A percentile compares a stretch with the other conserved stretches of the same genome.
phyloP scores from a whole-genome alignment of 1,140 invertebrate genomes.

The Stegodyphus dumicola region DNA sequence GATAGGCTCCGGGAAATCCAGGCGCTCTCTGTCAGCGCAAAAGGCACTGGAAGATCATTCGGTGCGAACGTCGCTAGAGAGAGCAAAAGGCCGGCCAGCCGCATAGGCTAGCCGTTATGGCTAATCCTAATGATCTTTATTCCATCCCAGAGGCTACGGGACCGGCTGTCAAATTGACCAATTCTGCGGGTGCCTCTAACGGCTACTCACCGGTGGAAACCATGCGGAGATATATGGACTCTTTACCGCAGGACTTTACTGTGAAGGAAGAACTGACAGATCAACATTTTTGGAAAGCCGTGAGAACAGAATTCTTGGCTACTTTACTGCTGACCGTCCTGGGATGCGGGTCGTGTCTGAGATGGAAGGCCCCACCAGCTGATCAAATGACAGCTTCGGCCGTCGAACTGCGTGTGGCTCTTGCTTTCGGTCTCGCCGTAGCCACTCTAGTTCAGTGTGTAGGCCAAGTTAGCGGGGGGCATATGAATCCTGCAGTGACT shows the following conservation, averaged over 20 bases:
- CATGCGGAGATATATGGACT: slow-evolving; percentile 63
- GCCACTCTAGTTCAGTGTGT: slow-evolving; percentile 67
- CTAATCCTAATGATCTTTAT: not conserved
- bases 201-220: slow-evolving; percentile 46
- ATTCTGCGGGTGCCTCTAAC: not conserved
- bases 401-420: slow-evolving; percentile 50
- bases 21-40: too few species aligned
- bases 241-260: slow-evolving; percentile 62
- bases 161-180: not conserved
- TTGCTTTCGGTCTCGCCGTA: slow-evolving; percentile 68
- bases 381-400: not conserved
- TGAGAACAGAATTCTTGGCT: slow-evolving; percentile 63
- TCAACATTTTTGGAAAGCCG: slow-evolving; percentile 64
- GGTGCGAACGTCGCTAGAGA: too few species aligned
- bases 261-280: slow-evolving; percentile 61
- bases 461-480: slow-evolving; percentile 69
- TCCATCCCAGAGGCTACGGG: not conserved
- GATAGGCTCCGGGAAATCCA: too few species aligned
- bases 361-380: slow-evolving; percentile 32
- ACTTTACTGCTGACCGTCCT: slow-evolving; percentile 60
- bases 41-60: too few species aligned
- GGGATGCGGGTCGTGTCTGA: slow-evolving; percentile 55
- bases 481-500: slow-evolving; percentile 70
- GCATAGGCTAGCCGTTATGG: too few species aligned
- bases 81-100: too few species aligned